phyloP scores from a whole-genome alignment of 23 tunicate species.

The Ciona savignyi region DNA sequence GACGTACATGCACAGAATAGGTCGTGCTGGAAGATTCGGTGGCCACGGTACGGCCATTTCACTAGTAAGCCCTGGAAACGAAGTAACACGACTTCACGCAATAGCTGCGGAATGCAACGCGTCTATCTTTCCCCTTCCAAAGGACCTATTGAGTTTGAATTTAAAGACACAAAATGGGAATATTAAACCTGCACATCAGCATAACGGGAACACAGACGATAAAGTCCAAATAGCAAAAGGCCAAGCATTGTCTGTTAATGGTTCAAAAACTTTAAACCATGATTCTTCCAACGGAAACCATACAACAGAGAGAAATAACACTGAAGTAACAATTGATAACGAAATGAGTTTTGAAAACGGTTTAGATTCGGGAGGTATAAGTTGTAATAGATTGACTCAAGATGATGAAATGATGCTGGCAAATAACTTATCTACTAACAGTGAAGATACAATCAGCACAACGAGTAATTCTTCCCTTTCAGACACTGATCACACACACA shows the following conservation, averaged over 20 bases:
- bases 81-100: constrained; percentile 25
- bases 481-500: background rate
- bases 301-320: background rate
- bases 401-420: background rate
- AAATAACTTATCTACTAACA: background rate
- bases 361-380: no score
- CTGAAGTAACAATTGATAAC: background rate
- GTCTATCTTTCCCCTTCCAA: background rate
- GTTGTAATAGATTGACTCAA: no score
- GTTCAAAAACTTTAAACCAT: background rate
- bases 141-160: background rate
- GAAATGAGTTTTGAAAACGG: background rate
- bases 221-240: no score
- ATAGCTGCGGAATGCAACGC: constrained; percentile 42
- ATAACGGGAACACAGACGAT: background rate
- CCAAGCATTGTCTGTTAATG: background rate
- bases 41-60: constrained; percentile 62
- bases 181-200: background rate
- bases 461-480: background rate
- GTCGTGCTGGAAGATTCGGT: constrained; percentile 89
- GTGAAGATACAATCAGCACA: background rate
- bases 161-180: background rate
- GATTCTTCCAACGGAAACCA: background rate
- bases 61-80: constrained; percentile 31
- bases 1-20: constrained; percentile 91